A percentile compares a stretch with the other conserved stretches of the same genome.
Conservation (phyloP, 2,797 vertebrate species). For the Phrynocephalus vlangalii region DNA sequence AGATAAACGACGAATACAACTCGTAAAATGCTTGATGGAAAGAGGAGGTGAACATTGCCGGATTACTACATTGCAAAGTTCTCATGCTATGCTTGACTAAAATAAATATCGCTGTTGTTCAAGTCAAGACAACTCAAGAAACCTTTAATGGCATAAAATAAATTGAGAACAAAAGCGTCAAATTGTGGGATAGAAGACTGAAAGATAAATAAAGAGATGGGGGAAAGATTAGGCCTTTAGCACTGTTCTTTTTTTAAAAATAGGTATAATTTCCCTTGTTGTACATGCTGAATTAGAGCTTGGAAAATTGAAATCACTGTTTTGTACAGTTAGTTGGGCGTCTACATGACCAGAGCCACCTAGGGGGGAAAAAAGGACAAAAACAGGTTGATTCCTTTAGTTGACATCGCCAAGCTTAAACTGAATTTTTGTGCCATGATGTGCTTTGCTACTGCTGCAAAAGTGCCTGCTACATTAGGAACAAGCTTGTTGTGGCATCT, state of each 20-base stretch:
- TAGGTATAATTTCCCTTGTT: not conserved
- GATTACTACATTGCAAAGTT: not conserved
- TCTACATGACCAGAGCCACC: not conserved
- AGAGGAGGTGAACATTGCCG: constrained; percentile 74
- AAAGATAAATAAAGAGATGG: too few relatives aligned
- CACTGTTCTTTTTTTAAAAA: not conserved
- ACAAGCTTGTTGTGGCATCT: not conserved
- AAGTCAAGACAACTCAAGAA: too few relatives aligned
- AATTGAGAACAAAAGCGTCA: too few relatives aligned
- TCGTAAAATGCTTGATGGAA: constrained; percentile 77
- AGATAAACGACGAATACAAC: constrained; percentile 57
- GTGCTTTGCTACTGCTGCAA: not conserved
- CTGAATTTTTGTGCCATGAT: not conserved
- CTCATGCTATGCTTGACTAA: constrained; percentile 10
- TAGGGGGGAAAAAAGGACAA: not conserved
- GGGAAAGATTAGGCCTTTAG: too few relatives aligned
- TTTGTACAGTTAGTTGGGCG: not conserved
- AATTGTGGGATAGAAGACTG: too few relatives aligned
- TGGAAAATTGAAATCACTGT: not conserved
- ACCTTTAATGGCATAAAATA: too few relatives aligned
- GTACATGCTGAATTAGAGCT: not conserved
- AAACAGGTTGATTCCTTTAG: constrained; percentile 12
- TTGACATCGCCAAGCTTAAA: not conserved
- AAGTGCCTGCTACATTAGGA: not conserved
- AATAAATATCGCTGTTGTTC: accelerated